Evolutionary conservation across 2,113 vertebrate species (phyloP).

Genomic region (Vireo altiloquus): DNA sequence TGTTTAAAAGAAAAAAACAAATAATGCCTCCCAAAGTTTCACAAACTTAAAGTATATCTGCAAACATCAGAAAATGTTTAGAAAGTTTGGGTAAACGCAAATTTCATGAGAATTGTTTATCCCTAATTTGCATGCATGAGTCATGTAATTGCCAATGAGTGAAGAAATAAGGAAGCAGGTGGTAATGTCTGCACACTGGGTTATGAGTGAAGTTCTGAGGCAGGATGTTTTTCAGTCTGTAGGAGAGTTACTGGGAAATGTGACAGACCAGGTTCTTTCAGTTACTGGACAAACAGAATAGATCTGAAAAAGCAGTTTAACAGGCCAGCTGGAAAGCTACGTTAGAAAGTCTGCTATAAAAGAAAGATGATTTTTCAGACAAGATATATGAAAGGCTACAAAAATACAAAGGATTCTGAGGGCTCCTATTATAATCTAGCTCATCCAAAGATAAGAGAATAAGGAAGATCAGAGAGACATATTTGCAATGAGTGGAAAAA

Average conservation of each 20-base stretch:
- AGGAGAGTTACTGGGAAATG: background rate
- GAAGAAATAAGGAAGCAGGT: slow-evolving; percentile 47
- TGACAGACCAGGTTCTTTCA: background rate
- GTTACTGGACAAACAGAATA: background rate
- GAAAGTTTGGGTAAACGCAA: slow-evolving; percentile 22
- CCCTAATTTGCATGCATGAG: slow-evolving; percentile 28
- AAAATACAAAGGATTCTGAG: background rate
- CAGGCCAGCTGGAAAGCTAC: background rate
- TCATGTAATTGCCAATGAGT: slow-evolving; percentile 44
- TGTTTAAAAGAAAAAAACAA: background rate
- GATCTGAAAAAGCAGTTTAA: background rate
- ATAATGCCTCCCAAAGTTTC: background rate
- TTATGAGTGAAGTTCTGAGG: background rate
- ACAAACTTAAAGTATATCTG: background rate
- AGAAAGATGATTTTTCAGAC: background rate
- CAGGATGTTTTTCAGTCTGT: background rate
- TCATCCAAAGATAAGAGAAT: background rate
- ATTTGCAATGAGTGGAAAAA: background rate
- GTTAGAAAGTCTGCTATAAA: background rate
- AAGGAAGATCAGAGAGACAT: background rate
- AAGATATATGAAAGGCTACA: background rate
- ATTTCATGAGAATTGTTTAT: slow-evolving; percentile 8
- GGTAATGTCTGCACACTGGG: background rate
- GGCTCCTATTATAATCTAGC: background rate
- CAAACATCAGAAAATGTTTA: slow-evolving; percentile 14